Conservation (phyloP, 2,888 invertebrate species). For the Zaprionus bogoriensis region DNA sequence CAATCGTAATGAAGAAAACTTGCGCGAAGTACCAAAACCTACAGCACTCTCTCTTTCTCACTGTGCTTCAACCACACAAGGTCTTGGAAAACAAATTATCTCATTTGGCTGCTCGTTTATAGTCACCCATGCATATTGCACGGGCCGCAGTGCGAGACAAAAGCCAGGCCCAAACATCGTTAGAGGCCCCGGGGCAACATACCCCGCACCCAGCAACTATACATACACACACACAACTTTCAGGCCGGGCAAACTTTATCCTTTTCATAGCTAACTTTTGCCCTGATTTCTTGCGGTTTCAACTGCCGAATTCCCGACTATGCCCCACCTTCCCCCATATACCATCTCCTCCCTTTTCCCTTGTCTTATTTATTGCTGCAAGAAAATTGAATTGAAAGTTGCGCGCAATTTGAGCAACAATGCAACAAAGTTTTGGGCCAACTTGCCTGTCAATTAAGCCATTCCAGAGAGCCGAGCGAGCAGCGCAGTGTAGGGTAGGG, state of each 20-base stretch:
- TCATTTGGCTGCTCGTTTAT: slow-evolving; percentile 25
- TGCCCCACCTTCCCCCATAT: not conserved
- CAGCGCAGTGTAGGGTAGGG: slow-evolving; percentile 28
- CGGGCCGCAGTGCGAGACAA: slow-evolving; percentile 5
- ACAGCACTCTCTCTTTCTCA: not conserved
- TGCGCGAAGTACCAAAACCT: not conserved
- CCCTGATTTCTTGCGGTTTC: slow-evolving; percentile 45
- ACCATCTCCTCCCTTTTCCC: not conserved
- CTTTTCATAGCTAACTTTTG: slow-evolving; percentile 46
- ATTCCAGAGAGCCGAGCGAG: slow-evolving; percentile 7
- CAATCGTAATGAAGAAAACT: not conserved
- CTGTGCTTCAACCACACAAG: slow-evolving; percentile 3
- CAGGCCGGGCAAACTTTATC: slow-evolving; percentile 38
- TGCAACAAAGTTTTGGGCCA: slow-evolving; percentile 33
- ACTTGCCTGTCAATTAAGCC: slow-evolving; percentile 27
- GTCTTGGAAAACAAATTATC: slow-evolving; percentile 46
- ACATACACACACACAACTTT: slow-evolving; percentile 34
- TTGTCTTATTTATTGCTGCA: slow-evolving; percentile 32
- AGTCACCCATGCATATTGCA: slow-evolving; percentile 17
- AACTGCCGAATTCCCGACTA: not conserved
- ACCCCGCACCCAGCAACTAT: no score
- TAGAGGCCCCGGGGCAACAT: slow-evolving; percentile 16
- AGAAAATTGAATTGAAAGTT: slow-evolving; percentile 54
- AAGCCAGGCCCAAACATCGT: not conserved
- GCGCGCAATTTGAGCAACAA: slow-evolving; percentile 35